Evolutionary conservation across 2,888 invertebrate species (phyloP), one percentile per base, ranked within the genome.

Genomic region (Unio delphinus): DNA sequence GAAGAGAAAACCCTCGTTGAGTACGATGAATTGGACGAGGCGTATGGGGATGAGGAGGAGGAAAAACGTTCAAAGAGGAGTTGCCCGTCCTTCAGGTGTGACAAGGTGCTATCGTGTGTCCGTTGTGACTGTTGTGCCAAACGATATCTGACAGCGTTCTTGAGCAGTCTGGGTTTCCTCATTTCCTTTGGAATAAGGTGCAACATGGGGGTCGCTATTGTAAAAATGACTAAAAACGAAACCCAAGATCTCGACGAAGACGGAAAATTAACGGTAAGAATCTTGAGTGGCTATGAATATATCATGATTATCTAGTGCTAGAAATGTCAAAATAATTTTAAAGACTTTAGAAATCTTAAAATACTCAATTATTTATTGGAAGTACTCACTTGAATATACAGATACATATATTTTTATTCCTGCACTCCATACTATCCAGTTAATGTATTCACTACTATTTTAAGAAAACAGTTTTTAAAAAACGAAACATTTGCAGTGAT

Each of bases 191-290:
- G 99, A 26, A 99, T 99, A 94, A 93, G 99, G 70, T 98, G 98
- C 91, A 99, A 99, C 91, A 96, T 99, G 95, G 97, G 98, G 68
- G 97, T 99, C 91, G 98, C 99, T 63, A 97, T 98, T 90, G 93
- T 96, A 70, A 94, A 95, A 89, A 92, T 93, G 92, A 91, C 90
- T 4, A 82, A 81, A 66, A 88, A 87, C 69, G 80, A 79, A 45
- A 80, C 82, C 3, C 65, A 59, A 4, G 83, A 82, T 54, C 78
- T 79, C 18, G 76, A 77, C 56, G 77, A 71, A 1, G 74, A 77
- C 28, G 77, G 77, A 26, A n/a, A 74, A 18, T 63, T 77, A 59
- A 69, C 73, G 64, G 77, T 77, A 71, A 69, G 71, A 63, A 30
- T 20, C 15, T 11, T 45, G 11, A 45, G 45, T 45, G 15, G 15